phyloP scores from a whole-genome alignment of 2,888 invertebrate species.

The Odontomyia ornata region DNA sequence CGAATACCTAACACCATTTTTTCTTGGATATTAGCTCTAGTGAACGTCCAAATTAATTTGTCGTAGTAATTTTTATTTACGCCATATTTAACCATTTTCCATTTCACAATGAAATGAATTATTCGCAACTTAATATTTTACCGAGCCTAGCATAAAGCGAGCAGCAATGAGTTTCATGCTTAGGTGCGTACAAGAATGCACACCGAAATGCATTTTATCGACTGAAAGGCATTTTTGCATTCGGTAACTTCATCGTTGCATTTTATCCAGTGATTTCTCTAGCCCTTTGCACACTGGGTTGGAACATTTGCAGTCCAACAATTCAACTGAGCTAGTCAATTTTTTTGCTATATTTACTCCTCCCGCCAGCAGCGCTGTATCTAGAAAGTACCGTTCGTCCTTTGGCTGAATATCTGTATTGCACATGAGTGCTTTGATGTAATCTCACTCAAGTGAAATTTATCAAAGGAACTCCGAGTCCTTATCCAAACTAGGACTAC shows the following conservation, averaged over 20 bases:
- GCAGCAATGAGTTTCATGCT: not conserved
- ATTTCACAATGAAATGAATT: not conserved
- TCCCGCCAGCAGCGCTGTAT: not conserved
- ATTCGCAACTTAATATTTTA: not conserved
- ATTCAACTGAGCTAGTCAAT: slow-evolving; percentile 25
- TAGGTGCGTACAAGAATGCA: slow-evolving; percentile 28
- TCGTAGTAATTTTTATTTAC: too few relatives aligned
- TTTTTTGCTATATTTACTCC: slow-evolving; percentile 3
- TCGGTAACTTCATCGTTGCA: not conserved
- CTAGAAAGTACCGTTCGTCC: not conserved
- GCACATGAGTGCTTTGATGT: slow-evolving; percentile 26
- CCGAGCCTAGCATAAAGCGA: not conserved
- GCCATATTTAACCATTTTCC: not conserved
- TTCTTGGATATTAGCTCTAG: too few relatives aligned
- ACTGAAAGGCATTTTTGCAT: slow-evolving; percentile 32
- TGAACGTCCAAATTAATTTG: too few relatives aligned
- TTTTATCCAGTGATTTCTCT: not conserved
- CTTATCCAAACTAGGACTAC: slow-evolving; percentile 15
- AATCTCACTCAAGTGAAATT: slow-evolving; percentile 21
- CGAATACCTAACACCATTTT: too few relatives aligned
- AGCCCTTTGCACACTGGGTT: not conserved
- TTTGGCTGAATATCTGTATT: not conserved
- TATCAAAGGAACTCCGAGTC: slow-evolving; percentile 38
- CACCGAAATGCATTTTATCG: slow-evolving; percentile 46
- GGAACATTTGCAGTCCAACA: slow-evolving; percentile 40